Base-by-base conservation (phyloP, 2,888 invertebrate species). In the Pediacus dermestoides region DNA sequence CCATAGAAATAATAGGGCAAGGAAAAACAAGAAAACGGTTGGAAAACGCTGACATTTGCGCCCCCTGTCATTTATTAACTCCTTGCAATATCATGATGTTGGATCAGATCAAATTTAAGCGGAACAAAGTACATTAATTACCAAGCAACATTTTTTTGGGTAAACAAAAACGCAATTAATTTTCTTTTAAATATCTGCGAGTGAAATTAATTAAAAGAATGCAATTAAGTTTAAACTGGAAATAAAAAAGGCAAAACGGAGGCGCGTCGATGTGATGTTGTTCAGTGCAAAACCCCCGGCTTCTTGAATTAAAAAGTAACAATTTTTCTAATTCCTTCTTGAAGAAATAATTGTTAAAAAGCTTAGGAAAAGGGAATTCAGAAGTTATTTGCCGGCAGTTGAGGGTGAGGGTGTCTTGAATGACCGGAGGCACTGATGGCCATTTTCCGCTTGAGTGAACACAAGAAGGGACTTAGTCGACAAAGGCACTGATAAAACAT, bases 391-490 rank as follows among this genome's bases (percentile, higher is more conserved):
- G 39, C n/a, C n/a, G 35, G 10, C 11, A 11, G 13, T 13, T 28
- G 36, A 45, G 35, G 30, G 39, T 33, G 41, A 36, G 46, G 46
- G 47, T 48, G 55, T 48, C 50, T 50, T 45, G 53, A 58, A 58
- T 59, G 59, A 58, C 61, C 58, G 54, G 52, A 56, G 57, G 57
- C 58, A 48, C 47, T 51, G 50, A 58, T 53, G 53, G 58, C 59
- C 56, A 59, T 61, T 61, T 61, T 61, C 59, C 44, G 58, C 58
- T 48, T 45, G 50, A 53, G 41, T 53, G 58, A 59, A 58, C 58
- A 61, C 57, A 57, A 55, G 54, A 57, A 57, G 52, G 52, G 54
- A 52, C 56, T 57, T 48, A 52, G 51, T 49, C n/a, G n/a, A n/a
- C n/a, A n/a, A n/a, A n/a, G n/a, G n/a, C n/a, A n/a, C n/a, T n/a